Percentiles rank a stretch among this genome's conserved stretches.
These are phyloP conservation scores for Alviniconcha marisindica DNA, from an alignment of 1,140 invertebrate species.

Conservation along the genomic window DNA sequence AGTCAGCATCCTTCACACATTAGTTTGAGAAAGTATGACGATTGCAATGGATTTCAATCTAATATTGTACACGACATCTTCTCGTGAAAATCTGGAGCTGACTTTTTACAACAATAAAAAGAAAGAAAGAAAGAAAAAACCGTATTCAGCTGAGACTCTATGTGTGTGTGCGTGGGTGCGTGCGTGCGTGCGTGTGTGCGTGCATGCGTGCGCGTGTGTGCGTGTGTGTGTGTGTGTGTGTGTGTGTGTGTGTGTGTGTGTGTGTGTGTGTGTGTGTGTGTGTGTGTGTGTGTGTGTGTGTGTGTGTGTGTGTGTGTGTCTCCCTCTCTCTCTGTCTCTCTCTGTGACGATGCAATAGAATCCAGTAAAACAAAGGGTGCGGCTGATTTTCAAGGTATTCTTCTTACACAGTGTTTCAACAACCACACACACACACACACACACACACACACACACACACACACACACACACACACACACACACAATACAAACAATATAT, in stretches of 20 bases:
- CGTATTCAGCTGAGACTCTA: not conserved
- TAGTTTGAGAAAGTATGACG: not conserved
- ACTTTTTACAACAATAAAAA: not conserved
- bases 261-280: constrained; percentile 21
- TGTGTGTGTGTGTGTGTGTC: constrained; percentile 3
- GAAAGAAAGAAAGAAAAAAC: not conserved
- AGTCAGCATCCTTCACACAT: not conserved
- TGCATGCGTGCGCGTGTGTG: not conserved
- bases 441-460: not conserved
- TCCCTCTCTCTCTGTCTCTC: not conserved
- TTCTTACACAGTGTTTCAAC: not conserved
- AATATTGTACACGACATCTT: not conserved
- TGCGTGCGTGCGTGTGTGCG: constrained; percentile 1
- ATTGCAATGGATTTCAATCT: not conserved
- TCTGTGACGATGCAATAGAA: not conserved
- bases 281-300: not conserved
- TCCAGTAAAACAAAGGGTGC: no score
- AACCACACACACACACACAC: not conserved
- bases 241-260: constrained; percentile 29
- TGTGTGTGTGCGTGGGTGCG: constrained; percentile 9
- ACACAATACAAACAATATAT: no score
- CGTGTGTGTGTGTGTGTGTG: constrained; percentile 26
- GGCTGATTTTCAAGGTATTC: no score
- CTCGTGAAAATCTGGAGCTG: not conserved
- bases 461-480: no score